Percentiles rank a stretch among this genome's conserved stretches.
Conservation (phyloP, 1,140 invertebrate genomes). For the Drosophila lacteicornis region DNA sequence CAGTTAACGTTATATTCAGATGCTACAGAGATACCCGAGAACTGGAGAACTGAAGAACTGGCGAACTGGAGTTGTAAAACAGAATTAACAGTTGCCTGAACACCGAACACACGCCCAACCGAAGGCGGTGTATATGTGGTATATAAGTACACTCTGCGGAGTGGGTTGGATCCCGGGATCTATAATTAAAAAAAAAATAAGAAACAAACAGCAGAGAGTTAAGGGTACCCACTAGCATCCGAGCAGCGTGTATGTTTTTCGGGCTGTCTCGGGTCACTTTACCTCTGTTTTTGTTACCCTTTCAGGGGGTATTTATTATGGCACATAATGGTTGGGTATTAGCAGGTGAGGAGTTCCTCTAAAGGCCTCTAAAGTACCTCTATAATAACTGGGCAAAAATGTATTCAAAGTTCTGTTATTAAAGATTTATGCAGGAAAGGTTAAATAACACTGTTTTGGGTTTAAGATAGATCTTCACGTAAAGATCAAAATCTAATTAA, state of each 20-base stretch:
- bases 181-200: constrained; percentile 70
- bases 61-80: constrained; percentile 64
- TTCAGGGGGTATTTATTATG: neutral
- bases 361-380: neutral
- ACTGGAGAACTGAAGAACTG: constrained; percentile 24
- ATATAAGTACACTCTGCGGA: constrained; percentile 17
- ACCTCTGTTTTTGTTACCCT: neutral
- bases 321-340: neutral
- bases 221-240: constrained; percentile 45
- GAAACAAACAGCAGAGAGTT: constrained; percentile 35
- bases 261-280: constrained; percentile 5
- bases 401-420: too few relatives aligned
- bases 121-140: constrained; percentile 11
- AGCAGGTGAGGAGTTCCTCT: neutral
- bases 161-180: constrained; percentile 39
- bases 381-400: neutral
- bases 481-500: too few relatives aligned
- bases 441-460: neutral
- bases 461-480: too few relatives aligned
- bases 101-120: constrained; percentile 63
- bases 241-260: constrained; percentile 25
- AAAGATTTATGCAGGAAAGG: neutral
- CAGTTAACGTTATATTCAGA: constrained; percentile 72
- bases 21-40: constrained; percentile 56
- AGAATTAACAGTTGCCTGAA: constrained; percentile 82